phyloP scores from a whole-genome alignment of 2,113 vertebrate species.

The Merops nubicus region DNA sequence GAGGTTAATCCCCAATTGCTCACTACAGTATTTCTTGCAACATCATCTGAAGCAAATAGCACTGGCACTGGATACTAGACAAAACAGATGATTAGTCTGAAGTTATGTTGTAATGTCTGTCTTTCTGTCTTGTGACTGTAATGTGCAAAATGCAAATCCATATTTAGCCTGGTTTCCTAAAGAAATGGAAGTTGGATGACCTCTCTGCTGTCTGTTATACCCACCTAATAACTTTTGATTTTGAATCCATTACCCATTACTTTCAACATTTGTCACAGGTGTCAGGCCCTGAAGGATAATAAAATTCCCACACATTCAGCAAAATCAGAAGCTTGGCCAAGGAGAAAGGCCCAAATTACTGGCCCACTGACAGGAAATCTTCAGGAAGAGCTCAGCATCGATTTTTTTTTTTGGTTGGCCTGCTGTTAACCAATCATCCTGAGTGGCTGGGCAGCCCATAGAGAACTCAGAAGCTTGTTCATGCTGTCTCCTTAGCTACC shows the following conservation, averaged over 20 bases:
- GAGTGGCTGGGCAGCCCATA: fast-evolving
- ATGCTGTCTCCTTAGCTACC: neutral
- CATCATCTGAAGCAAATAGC: conserved; percentile 46
- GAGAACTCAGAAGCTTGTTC: neutral
- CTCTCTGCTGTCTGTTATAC: neutral
- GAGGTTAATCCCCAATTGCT: conserved; percentile 68
- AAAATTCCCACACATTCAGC: neutral
- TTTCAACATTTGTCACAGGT: neutral
- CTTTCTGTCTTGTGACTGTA: neutral
- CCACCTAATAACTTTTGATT: neutral
- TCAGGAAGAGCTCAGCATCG: neutral
- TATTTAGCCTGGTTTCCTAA: neutral
- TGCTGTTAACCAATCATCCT: neutral
- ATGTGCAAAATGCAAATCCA: neutral
- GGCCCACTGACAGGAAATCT: neutral
- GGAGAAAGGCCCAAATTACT: neutral
- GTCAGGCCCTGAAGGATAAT: neutral
- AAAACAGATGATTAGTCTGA: conserved; percentile 50
- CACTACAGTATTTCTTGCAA: conserved; percentile 50
- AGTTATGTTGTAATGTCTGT: neutral
- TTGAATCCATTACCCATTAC: neutral
- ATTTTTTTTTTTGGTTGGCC: neutral
- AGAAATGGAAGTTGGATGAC: neutral
- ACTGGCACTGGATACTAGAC: neutral
- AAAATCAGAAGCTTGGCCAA: neutral